Percentiles rank a stretch among this genome's conserved stretches.
Evolutionary conservation across 2,888 invertebrate species (phyloP).

Genomic region (Dasypogon diadema): DNA sequence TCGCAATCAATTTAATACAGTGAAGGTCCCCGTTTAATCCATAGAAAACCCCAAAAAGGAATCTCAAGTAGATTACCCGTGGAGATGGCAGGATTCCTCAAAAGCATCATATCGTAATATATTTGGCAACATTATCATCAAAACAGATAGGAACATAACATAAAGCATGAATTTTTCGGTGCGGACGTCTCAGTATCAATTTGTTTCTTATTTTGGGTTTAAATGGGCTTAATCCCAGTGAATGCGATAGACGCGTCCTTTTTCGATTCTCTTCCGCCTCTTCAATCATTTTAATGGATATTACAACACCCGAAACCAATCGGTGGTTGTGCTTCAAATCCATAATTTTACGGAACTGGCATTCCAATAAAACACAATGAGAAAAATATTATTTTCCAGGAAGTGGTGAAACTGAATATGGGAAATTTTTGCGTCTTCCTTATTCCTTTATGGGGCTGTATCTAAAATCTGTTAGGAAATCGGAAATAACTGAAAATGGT

Average conservation of each 20-base stretch:
- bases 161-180: not conserved
- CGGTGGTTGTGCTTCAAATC: conserved; percentile 19
- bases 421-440: not conserved
- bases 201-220: conserved; percentile 32
- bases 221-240: conserved; percentile 24
- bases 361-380: not conserved
- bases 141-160: not conserved
- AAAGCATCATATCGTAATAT: not conserved
- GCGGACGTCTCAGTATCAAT: conserved; percentile 16
- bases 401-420: not conserved
- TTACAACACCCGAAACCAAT: conserved; percentile 20
- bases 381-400: not conserved
- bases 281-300: conserved; percentile 44
- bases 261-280: conserved; percentile 22
- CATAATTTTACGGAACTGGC: conserved; percentile 37
- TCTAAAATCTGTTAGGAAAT: not conserved
- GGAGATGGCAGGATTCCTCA: not conserved
- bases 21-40: no score
- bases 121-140: not conserved
- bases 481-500: no score
- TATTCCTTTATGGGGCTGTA: conserved; percentile 18
- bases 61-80: no score
- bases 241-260: not conserved
- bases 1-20: no score
- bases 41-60: no score